A percentile compares a stretch with the other conserved stretches of the same genome.
Evolutionary conservation across 2,888 invertebrate genomes (phyloP).

Genomic region (Caenorhabditis sinica): DNA sequence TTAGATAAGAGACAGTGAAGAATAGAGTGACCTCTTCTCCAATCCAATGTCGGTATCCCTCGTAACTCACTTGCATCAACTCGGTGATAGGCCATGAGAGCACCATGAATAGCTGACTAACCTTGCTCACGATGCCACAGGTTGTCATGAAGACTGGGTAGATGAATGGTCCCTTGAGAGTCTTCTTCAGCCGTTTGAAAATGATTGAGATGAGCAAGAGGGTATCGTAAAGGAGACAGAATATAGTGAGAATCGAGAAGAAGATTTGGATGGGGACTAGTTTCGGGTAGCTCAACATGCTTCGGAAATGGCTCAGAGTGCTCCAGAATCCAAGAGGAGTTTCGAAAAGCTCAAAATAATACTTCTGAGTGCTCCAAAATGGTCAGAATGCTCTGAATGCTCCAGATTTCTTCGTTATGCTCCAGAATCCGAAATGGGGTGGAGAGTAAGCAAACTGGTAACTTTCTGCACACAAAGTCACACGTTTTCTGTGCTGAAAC

Average conservation of each 20-base stretch:
- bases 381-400: no score
- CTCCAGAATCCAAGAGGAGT: no score
- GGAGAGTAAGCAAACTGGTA: no score
- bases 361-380: no score
- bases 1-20: slow-evolving; percentile 23
- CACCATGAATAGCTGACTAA: slow-evolving; percentile 21
- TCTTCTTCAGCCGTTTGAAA: slow-evolving; percentile 1
- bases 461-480: no score
- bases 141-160: slow-evolving; percentile 33
- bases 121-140: slow-evolving; percentile 7
- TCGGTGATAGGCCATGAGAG: not conserved
- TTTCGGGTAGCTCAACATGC: not conserved
- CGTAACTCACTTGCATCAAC: not conserved
- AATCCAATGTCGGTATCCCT: slow-evolving; percentile 3
- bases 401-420: no score
- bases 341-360: no score
- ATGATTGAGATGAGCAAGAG: not conserved
- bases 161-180: not conserved
- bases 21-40: slow-evolving; percentile 10
- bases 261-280: not conserved
- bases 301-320: not conserved
- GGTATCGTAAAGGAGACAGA: not conserved
- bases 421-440: no score
- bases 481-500: no score
- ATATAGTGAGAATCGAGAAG: not conserved